A percentile compares a stretch with the other conserved stretches of the same genome.
Evolutionary conservation across 2,797 vertebrate genomes (phyloP).

Genomic region (Argya squamiceps): DNA sequence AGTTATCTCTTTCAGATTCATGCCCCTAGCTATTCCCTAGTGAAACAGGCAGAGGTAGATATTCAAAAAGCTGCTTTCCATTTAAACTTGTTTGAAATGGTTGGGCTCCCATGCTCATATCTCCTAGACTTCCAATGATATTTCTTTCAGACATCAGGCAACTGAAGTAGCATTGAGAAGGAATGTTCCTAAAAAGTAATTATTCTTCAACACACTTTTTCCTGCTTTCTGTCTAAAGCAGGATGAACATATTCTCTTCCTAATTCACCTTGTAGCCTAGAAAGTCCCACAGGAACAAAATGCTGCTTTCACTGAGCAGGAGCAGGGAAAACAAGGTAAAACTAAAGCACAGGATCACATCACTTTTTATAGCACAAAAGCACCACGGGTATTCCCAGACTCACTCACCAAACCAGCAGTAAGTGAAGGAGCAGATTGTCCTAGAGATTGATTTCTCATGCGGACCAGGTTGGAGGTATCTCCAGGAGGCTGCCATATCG

Average conservation of each 20-base stretch:
- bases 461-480: slow-evolving; percentile 92
- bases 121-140: background rate
- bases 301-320: background rate
- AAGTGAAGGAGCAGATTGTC: slow-evolving; percentile 94
- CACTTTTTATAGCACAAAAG: background rate
- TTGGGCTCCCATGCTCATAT: background rate
- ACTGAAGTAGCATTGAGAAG: background rate
- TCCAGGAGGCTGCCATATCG: slow-evolving; percentile 81
- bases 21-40: background rate
- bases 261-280: background rate
- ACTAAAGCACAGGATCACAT: background rate
- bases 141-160: background rate
- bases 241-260: background rate
- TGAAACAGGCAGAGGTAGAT: background rate
- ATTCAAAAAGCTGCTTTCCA: background rate
- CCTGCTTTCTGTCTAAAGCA: background rate
- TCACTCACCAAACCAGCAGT: slow-evolving; percentile 94
- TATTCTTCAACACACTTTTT: background rate
- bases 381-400: slow-evolving; percentile 6
- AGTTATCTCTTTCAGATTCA: background rate
- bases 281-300: background rate
- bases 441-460: slow-evolving; percentile 92
- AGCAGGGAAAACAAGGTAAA: background rate
- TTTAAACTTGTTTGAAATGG: background rate
- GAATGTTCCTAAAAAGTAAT: background rate